A percentile compares a stretch with the other conserved stretches of the same genome.
These are phyloP conservation scores for Parazoanthus swiftii DNA, from an alignment of 92 coral and sea anemone genomes.

Conservation along the genomic window DNA sequence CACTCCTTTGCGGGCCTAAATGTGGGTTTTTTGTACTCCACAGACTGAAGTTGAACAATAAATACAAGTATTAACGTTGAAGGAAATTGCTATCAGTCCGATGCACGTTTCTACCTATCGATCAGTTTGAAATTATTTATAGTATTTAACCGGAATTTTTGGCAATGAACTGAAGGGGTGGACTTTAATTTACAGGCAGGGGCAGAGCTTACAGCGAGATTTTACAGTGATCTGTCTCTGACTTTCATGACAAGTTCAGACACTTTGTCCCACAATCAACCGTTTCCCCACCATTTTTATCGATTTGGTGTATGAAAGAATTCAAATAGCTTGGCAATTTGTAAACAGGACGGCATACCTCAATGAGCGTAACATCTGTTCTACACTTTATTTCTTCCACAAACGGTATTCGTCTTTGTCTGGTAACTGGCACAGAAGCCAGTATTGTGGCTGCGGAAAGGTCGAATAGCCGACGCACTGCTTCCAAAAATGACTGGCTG, in stretches of 20 bases:
- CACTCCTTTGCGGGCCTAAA: no score
- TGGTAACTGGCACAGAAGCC: conserved; percentile 86
- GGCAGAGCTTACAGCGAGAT: neutral
- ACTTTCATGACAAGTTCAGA: neutral
- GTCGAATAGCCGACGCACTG: conserved; percentile 71
- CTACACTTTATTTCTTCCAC: conserved; percentile 81
- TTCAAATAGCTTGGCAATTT: neutral
- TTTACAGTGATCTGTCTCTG: neutral
- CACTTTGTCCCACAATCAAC: no score
- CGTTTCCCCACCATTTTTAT: no score
- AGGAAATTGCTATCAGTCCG: no score
- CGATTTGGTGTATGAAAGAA: neutral
- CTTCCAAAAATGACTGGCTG: conserved; percentile 64
- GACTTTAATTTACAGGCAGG: no score
- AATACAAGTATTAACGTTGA: no score
- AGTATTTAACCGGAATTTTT: no score
- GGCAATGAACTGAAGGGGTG: no score
- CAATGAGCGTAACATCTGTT: conserved; percentile 66
- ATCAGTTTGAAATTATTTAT: no score
- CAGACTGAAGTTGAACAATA: no score
- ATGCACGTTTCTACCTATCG: no score
- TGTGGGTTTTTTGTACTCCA: no score
- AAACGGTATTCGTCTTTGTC: conserved; percentile 66
- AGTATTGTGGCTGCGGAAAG: conserved; percentile 51
- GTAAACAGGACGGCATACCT: conserved; percentile 43